A percentile compares a stretch with the other conserved stretches of the same genome.
Evolutionary conservation across 2,888 invertebrate genomes (phyloP).

Genomic region (Bunonema sp.): DNA sequence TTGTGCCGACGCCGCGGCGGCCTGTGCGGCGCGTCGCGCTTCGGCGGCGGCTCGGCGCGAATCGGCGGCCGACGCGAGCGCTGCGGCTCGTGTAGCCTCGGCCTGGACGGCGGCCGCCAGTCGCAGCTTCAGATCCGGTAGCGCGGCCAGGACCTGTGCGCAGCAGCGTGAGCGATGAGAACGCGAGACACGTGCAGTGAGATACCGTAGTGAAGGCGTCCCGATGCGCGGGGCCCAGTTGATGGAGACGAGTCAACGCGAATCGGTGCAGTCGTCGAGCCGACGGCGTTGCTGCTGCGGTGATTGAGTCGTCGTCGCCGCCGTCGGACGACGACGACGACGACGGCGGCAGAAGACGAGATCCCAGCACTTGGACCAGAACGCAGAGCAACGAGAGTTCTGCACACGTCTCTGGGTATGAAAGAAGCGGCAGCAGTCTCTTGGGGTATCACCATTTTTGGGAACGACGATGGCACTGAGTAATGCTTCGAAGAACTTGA

Average conservation of each 20-base stretch:
- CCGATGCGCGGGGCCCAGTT: slow-evolving; percentile 56
- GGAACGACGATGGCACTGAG: too few relatives aligned
- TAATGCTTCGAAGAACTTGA: slow-evolving; percentile 62
- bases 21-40: too few relatives aligned
- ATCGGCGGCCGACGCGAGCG: too few relatives aligned
- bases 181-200: background rate
- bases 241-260: slow-evolving; percentile 72
- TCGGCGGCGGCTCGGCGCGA: too few relatives aligned
- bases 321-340: too few relatives aligned
- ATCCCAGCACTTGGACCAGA: slow-evolving; percentile 73
- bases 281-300: too few relatives aligned
- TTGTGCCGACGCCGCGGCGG: too few relatives aligned
- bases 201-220: slow-evolving; percentile 6
- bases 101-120: slow-evolving; percentile 64
- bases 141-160: slow-evolving; percentile 66
- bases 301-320: too few relatives aligned
- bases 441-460: too few relatives aligned
- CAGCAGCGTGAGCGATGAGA: too few relatives aligned
- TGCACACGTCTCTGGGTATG: too few relatives aligned
- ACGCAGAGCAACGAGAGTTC: slow-evolving; percentile 76
- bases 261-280: slow-evolving; percentile 61
- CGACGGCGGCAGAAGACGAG: slow-evolving; percentile 61
- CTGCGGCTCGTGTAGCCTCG: slow-evolving; percentile 12
- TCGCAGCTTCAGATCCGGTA: slow-evolving; percentile 63
- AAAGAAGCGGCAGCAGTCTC: too few relatives aligned